Conservation (phyloP, 2,888 invertebrate genomes). For the Drosophila acutilabella region DNA sequence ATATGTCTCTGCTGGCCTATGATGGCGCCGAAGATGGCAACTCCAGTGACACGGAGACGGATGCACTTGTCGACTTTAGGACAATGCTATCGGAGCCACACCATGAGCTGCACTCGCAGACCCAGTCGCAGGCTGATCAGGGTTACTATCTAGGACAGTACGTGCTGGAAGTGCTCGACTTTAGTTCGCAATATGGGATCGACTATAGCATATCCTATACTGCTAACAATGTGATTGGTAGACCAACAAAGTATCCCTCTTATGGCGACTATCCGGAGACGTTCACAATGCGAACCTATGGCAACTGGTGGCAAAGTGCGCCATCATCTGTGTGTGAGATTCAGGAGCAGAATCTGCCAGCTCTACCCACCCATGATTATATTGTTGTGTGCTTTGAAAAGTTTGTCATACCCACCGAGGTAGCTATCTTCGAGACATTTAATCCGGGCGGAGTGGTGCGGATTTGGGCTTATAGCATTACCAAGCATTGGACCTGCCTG, state of each 20-base stretch:
- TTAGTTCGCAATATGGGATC: conserved; percentile 96
- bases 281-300: conserved; percentile 95
- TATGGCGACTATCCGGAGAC: conserved; percentile 97
- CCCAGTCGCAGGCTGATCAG: conserved; percentile 35
- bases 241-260: conserved; percentile 93
- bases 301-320: conserved; percentile 93
- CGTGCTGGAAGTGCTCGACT: conserved; percentile 91
- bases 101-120: conserved; percentile 22
- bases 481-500: conserved; percentile 89
- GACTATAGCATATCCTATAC: conserved; percentile 95
- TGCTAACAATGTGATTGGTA: conserved; percentile 93
- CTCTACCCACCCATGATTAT: conserved; percentile 91
- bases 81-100: conserved; percentile 55
- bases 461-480: conserved; percentile 89
- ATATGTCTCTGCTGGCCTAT: conserved; percentile 61
- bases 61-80: conserved; percentile 71
- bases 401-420: conserved; percentile 84
- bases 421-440: conserved; percentile 93
- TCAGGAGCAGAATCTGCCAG: conserved; percentile 90
- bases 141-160: conserved; percentile 88
- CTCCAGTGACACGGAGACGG: conserved; percentile 63
- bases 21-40: conserved; percentile 41
- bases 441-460: conserved; percentile 93
- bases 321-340: conserved; percentile 90
- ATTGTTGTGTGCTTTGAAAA: conserved; percentile 86